Evolutionary conservation across 2,888 invertebrate genomes (phyloP).

Genomic region (Dorcus parallelipipedus): DNA sequence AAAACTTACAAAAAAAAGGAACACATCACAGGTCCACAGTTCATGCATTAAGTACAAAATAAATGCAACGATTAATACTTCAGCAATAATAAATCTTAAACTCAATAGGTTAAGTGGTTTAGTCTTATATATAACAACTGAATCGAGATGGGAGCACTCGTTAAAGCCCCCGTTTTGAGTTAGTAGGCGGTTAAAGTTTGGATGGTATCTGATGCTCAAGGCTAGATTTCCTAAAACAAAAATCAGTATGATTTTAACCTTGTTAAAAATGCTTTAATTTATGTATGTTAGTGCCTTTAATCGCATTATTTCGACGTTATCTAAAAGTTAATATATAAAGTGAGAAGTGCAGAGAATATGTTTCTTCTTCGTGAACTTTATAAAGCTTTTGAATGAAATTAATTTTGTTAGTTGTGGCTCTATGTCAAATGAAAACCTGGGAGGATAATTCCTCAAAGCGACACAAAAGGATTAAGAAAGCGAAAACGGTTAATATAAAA

Average conservation of each 20-base stretch:
- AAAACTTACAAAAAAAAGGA: no score
- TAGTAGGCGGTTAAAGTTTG: constrained; percentile 8
- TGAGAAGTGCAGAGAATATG: no score
- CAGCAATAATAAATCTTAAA: no score
- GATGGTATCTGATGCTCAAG: constrained; percentile 9
- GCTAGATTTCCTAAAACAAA: constrained; percentile 12
- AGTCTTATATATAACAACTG: background rate
- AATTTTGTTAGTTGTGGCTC: background rate
- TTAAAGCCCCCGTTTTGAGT: background rate
- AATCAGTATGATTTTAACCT: background rate
- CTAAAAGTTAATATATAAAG: background rate
- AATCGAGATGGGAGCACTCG: background rate
- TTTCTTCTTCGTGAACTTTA: no score
- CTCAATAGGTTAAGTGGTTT: no score
- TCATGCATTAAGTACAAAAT: no score
- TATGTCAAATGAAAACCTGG: background rate
- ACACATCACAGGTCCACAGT: no score
- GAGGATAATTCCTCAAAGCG: background rate
- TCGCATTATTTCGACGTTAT: no score
- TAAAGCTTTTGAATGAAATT: background rate
- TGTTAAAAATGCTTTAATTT: background rate
- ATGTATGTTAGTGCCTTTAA: background rate
- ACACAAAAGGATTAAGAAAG: background rate
- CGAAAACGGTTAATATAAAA: background rate
- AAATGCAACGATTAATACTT: no score